A percentile compares a stretch with the other conserved stretches of the same genome.
These are phyloP conservation scores for Blennius ocellaris DNA, from an alignment of 2,113 vertebrate genomes.

Conservation along the genomic window DNA sequence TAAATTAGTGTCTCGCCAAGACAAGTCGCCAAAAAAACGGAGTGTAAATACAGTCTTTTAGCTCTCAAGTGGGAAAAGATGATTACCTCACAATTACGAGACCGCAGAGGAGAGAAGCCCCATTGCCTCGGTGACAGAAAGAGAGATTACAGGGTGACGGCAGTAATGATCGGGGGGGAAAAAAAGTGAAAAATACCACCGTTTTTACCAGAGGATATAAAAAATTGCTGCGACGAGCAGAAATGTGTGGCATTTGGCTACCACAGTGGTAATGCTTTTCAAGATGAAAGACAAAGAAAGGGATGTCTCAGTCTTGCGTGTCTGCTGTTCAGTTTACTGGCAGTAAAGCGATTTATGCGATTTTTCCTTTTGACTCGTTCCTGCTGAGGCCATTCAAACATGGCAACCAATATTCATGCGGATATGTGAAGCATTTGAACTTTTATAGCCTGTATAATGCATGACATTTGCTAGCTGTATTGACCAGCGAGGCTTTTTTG, in stretches of 20 bases:
- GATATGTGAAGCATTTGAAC: neutral
- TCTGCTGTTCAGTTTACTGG: neutral
- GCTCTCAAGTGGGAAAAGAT: slow-evolving; percentile 75
- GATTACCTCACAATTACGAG: slow-evolving; percentile 78
- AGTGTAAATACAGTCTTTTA: slow-evolving; percentile 77
- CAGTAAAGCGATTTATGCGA: neutral
- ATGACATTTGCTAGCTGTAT: neutral
- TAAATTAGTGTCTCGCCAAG: slow-evolving; percentile 72
- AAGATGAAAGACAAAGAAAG: slow-evolving; percentile 36
- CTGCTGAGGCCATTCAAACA: neutral
- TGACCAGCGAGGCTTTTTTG: neutral
- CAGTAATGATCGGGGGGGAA: slow-evolving; percentile 69
- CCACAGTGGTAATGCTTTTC: slow-evolving; percentile 27
- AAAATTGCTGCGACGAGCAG: slow-evolving; percentile 56
- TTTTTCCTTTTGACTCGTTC: no score
- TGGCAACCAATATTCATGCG: neutral
- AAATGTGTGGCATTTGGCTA: slow-evolving; percentile 50
- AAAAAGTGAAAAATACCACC: slow-evolving; percentile 61
- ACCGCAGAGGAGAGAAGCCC: slow-evolving; percentile 68
- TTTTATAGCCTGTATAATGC: neutral
- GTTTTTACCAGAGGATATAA: slow-evolving; percentile 51
- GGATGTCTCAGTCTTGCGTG: slow-evolving; percentile 17
- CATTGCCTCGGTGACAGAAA: slow-evolving; percentile 67
- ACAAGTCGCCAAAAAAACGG: slow-evolving; percentile 63
- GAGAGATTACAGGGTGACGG: slow-evolving; percentile 73